Percentiles rank a stretch among this genome's conserved stretches.
Conservation (phyloP, 2,888 invertebrate genomes). For the Drosophila picticornis region DNA sequence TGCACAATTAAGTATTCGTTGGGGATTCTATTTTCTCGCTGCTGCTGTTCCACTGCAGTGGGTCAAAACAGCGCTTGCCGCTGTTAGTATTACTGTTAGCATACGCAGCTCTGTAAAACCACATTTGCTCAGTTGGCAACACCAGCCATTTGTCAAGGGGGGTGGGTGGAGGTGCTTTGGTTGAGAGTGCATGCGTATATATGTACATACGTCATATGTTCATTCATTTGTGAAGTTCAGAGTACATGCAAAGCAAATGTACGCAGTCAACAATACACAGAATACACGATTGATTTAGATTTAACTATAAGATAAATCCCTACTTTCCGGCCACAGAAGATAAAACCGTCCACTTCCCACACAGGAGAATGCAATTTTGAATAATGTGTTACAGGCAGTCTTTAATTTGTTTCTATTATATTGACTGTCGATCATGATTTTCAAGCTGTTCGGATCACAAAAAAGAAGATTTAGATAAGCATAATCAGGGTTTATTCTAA, state of each 20-base stretch:
- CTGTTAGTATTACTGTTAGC: neutral
- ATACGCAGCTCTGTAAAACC: neutral
- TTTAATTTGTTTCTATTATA: neutral
- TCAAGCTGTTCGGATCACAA: neutral
- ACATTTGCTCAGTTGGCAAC: neutral
- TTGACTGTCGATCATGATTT: neutral
- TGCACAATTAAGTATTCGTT: neutral
- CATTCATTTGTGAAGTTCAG: neutral
- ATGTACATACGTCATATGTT: neutral
- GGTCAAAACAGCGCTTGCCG: neutral
- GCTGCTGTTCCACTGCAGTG: neutral
- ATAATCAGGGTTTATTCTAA: neutral
- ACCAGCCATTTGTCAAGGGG: constrained; percentile 33
- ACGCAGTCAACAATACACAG: neutral
- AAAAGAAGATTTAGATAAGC: neutral
- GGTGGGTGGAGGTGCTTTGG: neutral
- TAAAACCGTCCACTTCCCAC: neutral
- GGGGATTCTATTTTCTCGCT: neutral
- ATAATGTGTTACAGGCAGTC: constrained; percentile 6
- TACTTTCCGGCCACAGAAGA: neutral
- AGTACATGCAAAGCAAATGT: neutral
- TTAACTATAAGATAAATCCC: neutral
- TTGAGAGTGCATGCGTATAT: neutral
- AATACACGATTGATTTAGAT: constrained; percentile 37
- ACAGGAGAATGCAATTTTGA: neutral